Evolutionary conservation across 1,140 invertebrate species (phyloP).

Genomic region (Leucophenga varia): DNA sequence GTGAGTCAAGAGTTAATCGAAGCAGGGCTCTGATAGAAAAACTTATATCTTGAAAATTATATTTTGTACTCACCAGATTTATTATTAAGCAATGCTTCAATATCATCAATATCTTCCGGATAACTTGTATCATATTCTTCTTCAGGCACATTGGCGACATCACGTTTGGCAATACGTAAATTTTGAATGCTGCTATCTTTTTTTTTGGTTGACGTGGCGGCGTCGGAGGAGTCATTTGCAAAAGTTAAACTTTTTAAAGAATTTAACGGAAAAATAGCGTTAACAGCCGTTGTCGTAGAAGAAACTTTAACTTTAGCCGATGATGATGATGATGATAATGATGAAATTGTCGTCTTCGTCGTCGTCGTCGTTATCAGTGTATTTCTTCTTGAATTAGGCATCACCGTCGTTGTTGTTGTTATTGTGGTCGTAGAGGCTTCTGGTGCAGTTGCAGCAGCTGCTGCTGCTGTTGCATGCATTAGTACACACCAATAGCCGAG

Average conservation of each 20-base stretch:
- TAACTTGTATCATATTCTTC: slow-evolving; percentile 52
- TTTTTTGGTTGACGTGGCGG: background rate
- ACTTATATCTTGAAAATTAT: too few relatives aligned
- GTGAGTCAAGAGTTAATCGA: too few relatives aligned
- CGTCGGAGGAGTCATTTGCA: background rate
- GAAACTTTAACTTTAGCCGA: background rate
- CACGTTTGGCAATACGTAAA: slow-evolving; percentile 25
- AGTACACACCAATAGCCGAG: slow-evolving; percentile 46
- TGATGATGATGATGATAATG: slow-evolving; percentile 4
- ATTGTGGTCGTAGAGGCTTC: background rate
- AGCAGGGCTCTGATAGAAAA: too few relatives aligned
- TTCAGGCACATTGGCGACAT: slow-evolving; percentile 50
- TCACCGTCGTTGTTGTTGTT: background rate
- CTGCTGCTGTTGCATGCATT: slow-evolving; percentile 34
- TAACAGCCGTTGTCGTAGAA: background rate
- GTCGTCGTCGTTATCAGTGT: slow-evolving; percentile 1
- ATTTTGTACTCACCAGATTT: slow-evolving; percentile 43
- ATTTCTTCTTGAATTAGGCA: slow-evolving; percentile 8
- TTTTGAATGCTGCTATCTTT: slow-evolving; percentile 5
- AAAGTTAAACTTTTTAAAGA: background rate
- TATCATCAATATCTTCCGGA: slow-evolving; percentile 50
- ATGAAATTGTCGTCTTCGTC: slow-evolving; percentile 2
- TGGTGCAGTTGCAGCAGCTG: slow-evolving; percentile 6
- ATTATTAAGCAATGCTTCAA: slow-evolving; percentile 53
- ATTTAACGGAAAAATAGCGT: background rate